These are phyloP conservation scores for Hycleus phaleratus DNA, from an alignment of 1,140 invertebrate species.

Conservation along the genomic window DNA sequence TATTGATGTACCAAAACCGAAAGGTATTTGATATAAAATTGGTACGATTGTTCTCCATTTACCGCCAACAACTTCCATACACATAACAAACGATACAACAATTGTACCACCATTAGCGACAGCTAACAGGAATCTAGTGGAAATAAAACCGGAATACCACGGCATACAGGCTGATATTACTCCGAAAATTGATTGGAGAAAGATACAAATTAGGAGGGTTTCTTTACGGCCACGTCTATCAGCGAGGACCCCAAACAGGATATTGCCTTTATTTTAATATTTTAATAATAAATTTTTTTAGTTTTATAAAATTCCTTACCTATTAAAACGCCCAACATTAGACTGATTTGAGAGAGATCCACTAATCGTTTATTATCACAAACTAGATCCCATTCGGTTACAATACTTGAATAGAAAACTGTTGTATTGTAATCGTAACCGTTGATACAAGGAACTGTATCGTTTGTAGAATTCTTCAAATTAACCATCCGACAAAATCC, in stretches of 20 bases:
- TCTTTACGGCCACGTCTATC: constrained; percentile 42
- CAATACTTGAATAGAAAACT: constrained; percentile 43
- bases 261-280: constrained; percentile 41
- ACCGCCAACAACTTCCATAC: constrained; percentile 53
- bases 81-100: constrained; percentile 55
- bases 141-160: constrained; percentile 53
- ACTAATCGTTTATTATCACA: constrained; percentile 43
- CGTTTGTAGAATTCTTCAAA: background rate
- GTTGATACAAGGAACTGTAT: constrained; percentile 23
- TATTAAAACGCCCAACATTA: constrained; percentile 46
- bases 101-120: constrained; percentile 64
- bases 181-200: constrained; percentile 51
- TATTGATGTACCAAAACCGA: constrained; percentile 56
- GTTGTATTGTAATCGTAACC: constrained; percentile 45
- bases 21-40: constrained; percentile 63
- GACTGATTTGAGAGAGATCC: constrained; percentile 44
- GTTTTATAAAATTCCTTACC: constrained; percentile 29
- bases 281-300: background rate
- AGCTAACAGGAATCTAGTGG: constrained; percentile 59
- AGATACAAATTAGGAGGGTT: constrained; percentile 37
- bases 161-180: constrained; percentile 50
- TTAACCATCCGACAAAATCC: constrained; percentile 22
- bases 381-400: constrained; percentile 47
- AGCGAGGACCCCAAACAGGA: constrained; percentile 45
- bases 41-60: constrained; percentile 60